Percentiles rank a stretch among this genome's conserved stretches.
phyloP scores from a whole-genome alignment of 2,888 invertebrate species.

The Caenorhabditis angaria region DNA sequence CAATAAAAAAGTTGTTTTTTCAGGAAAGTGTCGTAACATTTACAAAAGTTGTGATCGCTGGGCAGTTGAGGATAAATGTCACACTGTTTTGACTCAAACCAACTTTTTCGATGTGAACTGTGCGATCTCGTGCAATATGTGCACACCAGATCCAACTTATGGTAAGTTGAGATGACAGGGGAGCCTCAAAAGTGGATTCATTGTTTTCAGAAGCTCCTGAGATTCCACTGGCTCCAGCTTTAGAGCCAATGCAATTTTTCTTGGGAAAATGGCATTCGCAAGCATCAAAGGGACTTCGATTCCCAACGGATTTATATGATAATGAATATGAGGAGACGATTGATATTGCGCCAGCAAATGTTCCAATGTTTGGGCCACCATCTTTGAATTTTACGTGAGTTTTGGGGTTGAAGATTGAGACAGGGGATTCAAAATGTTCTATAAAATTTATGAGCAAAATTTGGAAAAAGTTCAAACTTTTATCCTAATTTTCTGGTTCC shows the following conservation, averaged over 20 bases:
- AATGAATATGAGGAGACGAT: constrained; percentile 68
- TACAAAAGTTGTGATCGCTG: constrained; percentile 72
- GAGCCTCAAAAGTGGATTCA: not conserved
- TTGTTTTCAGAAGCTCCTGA: constrained; percentile 54
- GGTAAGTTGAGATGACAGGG: constrained; percentile 43
- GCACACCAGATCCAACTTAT: constrained; percentile 64
- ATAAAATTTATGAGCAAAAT: too few relatives aligned
- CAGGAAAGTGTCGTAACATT: constrained; percentile 72
- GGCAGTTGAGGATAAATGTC: constrained; percentile 71
- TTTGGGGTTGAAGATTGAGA: too few relatives aligned
- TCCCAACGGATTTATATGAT: constrained; percentile 68
- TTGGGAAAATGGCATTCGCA: constrained; percentile 71
- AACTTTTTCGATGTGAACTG: constrained; percentile 72
- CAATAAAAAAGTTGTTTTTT: constrained; percentile 15
- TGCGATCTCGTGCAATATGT: constrained; percentile 70
- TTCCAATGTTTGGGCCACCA: constrained; percentile 72
- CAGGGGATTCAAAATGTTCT: too few relatives aligned
- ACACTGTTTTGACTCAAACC: constrained; percentile 65
- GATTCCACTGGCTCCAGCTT: constrained; percentile 70
- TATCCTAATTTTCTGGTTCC: too few relatives aligned
- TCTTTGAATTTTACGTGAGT: constrained; percentile 70
- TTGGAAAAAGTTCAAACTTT: too few relatives aligned
- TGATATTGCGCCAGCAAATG: constrained; percentile 68
- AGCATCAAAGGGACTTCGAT: constrained; percentile 66
- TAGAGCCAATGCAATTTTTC: constrained; percentile 72